These are phyloP conservation scores for Thymelicus acteon DNA, from an alignment of 2,888 invertebrate species.

Conservation along the genomic window DNA sequence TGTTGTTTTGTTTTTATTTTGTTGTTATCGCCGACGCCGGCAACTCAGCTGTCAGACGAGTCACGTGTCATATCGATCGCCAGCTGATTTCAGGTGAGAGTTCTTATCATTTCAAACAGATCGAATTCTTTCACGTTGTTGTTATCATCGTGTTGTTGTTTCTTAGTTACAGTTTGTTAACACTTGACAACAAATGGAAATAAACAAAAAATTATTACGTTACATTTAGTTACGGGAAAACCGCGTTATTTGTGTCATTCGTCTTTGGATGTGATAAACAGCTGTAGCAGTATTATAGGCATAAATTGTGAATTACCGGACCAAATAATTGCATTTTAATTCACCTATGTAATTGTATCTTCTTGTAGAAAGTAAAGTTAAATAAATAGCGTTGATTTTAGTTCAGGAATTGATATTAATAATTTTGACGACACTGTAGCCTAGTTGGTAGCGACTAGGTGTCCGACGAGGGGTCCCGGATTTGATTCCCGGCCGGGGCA, in stretches of 20 bases:
- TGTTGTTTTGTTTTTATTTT: constrained; percentile 55
- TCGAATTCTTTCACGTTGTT: constrained; percentile 6
- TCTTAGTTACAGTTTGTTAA: neutral
- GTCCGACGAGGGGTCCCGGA: too few species aligned
- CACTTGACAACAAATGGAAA: neutral
- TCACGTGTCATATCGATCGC: constrained; percentile 70
- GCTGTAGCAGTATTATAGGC: constrained; percentile 46
- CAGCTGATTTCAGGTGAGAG: constrained; percentile 44
- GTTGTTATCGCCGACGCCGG: constrained; percentile 48
- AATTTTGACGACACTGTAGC: too few species aligned
- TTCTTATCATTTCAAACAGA: constrained; percentile 16
- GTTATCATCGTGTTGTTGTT: neutral
- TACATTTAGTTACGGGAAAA: constrained; percentile 49
- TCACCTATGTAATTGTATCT: too few species aligned
- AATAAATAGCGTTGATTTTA: too few species aligned
- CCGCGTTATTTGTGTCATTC: constrained; percentile 52
- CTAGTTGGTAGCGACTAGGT: too few species aligned
- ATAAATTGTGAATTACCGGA: too few species aligned
- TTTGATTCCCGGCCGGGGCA: too few species aligned
- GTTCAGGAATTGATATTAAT: too few species aligned
- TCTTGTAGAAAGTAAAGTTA: too few species aligned
- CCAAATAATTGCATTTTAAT: too few species aligned
- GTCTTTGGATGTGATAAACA: constrained; percentile 63
- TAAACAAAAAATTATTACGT: neutral
- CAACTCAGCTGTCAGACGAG: constrained; percentile 51